These are phyloP conservation scores for Epinephelus moara DNA, from an alignment of 2,113 vertebrate genomes.

Conservation along the genomic window DNA sequence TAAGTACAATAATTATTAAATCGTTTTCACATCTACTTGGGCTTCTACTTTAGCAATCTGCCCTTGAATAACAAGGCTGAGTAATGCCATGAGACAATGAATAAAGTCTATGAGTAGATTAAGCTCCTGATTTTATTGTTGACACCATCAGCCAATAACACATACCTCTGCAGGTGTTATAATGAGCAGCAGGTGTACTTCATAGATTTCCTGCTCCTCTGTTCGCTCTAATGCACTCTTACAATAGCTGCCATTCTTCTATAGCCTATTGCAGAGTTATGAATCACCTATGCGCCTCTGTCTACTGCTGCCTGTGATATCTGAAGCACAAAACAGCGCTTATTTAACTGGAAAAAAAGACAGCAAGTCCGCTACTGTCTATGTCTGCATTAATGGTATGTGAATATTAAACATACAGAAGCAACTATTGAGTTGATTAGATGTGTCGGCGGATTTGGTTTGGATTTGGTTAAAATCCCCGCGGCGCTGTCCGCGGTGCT, in stretches of 20 bases:
- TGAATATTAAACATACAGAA: not conserved
- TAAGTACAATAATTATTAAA: too few relatives aligned
- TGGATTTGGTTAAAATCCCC: not conserved
- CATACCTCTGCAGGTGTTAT: not conserved
- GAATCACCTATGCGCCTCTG: not conserved
- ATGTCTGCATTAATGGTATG: not conserved
- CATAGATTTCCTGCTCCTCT: not conserved
- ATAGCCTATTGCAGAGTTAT: not conserved
- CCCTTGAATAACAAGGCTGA: too few relatives aligned
- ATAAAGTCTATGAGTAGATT: not conserved
- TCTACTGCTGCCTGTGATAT: not conserved
- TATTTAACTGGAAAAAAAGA: not conserved
- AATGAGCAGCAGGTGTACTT: not conserved
- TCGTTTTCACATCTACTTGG: too few relatives aligned
- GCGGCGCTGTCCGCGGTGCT: conserved; percentile 12
- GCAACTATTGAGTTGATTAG: not conserved
- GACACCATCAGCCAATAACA: not conserved
- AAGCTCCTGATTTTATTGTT: not conserved
- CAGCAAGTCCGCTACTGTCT: not conserved
- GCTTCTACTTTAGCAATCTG: too few relatives aligned
- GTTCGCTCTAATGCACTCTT: not conserved
- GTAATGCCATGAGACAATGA: too few relatives aligned
- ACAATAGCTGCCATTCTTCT: too few relatives aligned
- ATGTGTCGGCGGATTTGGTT: not conserved
- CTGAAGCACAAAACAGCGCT: not conserved